phyloP scores from a whole-genome alignment of 2,797 vertebrate species.

The Lepilemur septentrionalis region DNA sequence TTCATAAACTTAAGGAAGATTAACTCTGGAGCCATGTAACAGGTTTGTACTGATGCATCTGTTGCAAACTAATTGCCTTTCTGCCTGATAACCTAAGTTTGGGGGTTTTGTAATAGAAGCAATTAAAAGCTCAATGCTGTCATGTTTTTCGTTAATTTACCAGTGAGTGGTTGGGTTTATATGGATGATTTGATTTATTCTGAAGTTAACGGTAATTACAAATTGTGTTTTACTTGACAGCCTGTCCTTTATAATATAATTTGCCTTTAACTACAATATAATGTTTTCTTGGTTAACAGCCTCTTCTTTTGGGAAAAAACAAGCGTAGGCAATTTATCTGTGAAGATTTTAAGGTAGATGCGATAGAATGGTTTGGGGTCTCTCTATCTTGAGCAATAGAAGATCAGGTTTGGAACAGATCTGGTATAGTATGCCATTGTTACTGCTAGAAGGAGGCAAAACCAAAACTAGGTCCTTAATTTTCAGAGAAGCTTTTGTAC shows the following conservation, averaged over 20 bases:
- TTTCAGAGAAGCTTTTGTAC: not conserved
- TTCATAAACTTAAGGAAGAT: conserved; percentile 82
- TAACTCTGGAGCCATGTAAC: conserved; percentile 73
- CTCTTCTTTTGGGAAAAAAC: conserved; percentile 40
- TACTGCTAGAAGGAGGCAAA: not conserved
- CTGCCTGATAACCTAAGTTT: conserved; percentile 74
- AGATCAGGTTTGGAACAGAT: not conserved
- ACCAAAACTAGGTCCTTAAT: not conserved
- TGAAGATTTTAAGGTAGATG: not conserved
- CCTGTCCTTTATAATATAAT: conserved; percentile 83
- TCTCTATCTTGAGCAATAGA: not conserved
- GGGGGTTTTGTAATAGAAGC: conserved; percentile 72
- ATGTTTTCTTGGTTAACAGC: conserved; percentile 76
- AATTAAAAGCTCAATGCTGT: conserved; percentile 80
- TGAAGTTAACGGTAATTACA: conserved; percentile 78
- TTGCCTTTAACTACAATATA: conserved; percentile 72
- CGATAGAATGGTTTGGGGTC: conserved; percentile 5
- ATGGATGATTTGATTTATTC: conserved; percentile 83
- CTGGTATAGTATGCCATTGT: not conserved
- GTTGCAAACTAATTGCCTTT: conserved; percentile 80
- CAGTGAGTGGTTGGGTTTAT: conserved; percentile 73
- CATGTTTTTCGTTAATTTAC: conserved; percentile 77
- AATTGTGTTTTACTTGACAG: conserved; percentile 77
- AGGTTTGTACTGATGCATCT: conserved; percentile 75
- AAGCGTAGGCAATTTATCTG: conserved; percentile 9